These are phyloP conservation scores for Sminthopsis crassicaudata DNA, from an alignment of 2,113 vertebrate species.

Conservation along the genomic window DNA sequence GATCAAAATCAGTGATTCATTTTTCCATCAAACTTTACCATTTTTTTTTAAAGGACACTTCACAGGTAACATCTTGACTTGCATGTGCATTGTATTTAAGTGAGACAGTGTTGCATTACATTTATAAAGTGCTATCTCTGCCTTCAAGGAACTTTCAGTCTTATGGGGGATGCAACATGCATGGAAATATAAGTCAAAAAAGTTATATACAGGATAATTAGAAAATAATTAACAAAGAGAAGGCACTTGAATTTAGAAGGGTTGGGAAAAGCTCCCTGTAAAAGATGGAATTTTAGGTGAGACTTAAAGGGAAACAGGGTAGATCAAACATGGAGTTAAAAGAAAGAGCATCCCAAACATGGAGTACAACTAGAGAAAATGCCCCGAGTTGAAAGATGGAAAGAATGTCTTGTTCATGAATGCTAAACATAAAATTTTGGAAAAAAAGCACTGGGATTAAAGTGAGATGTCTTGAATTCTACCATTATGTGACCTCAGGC, in stretches of 20 bases:
- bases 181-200: neutral
- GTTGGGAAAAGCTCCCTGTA: neutral
- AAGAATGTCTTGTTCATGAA: neutral
- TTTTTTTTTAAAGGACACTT: neutral
- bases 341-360: neutral
- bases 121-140: neutral
- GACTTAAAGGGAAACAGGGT: neutral
- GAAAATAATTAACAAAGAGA: neutral
- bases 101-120: neutral
- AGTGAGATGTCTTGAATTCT: neutral
- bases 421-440: neutral
- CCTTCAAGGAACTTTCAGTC: neutral
- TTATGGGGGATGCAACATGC: neutral
- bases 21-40: conserved; percentile 31
- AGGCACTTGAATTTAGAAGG: neutral
- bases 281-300: neutral
- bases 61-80: neutral
- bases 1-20: conserved; percentile 41
- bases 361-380: neutral
- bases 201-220: neutral
- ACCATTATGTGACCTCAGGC: neutral
- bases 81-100: neutral
- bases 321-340: neutral
- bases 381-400: neutral
- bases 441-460: neutral